A percentile compares a stretch with the other conserved stretches of the same genome.
These are phyloP conservation scores for Pissodes strobi DNA, from an alignment of 1,140 invertebrate species.

Conservation along the genomic window DNA sequence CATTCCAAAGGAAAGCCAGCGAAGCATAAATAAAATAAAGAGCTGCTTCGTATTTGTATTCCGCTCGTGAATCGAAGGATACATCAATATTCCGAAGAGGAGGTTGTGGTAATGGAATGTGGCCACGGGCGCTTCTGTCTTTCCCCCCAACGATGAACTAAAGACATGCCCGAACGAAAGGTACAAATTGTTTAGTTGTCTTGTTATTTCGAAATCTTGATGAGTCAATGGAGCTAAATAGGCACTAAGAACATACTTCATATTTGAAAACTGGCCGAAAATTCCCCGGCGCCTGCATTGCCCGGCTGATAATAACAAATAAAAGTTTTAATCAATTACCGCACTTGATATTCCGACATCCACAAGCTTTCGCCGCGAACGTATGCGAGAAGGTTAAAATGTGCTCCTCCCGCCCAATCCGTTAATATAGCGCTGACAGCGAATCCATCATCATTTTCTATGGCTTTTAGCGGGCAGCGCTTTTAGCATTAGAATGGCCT, in stretches of 20 bases:
- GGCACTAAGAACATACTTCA: too few relatives aligned
- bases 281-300: too few relatives aligned
- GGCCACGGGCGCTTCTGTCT: constrained; percentile 22
- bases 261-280: too few relatives aligned
- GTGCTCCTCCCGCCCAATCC: constrained; percentile 26
- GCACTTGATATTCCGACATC: too few relatives aligned
- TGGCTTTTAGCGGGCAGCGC: constrained; percentile 30
- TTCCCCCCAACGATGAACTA: constrained; percentile 24
- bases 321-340: too few relatives aligned
- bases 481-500: constrained; percentile 27
- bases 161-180: constrained; percentile 20
- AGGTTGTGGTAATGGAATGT: constrained; percentile 28
- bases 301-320: too few relatives aligned
- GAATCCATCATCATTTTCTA: constrained; percentile 37
- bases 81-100: constrained; percentile 30
- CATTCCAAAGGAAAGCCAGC: constrained; percentile 19
- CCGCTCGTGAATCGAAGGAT: constrained; percentile 9
- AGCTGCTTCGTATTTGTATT: constrained; percentile 19
- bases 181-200: constrained; percentile 21
- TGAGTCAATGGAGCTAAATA: too few relatives aligned
- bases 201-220: too few relatives aligned
- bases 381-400: constrained; percentile 29
- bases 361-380: background rate
- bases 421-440: constrained; percentile 34
- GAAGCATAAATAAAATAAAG: constrained; percentile 30